phyloP scores from a whole-genome alignment of 2,888 invertebrate species.

The Itoplectis maculator region DNA sequence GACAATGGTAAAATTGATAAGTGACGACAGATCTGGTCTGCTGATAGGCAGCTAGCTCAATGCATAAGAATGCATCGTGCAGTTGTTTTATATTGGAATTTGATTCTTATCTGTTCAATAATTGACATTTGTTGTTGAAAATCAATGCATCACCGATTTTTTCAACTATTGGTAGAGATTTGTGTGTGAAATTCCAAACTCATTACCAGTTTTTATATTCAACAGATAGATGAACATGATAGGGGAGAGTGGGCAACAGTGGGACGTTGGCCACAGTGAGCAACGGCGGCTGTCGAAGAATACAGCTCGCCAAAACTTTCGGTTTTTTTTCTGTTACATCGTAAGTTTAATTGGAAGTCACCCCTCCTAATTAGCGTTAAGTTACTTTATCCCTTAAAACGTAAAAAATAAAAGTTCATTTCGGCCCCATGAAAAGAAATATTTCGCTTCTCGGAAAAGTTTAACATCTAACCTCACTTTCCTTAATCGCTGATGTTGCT shows the following conservation, averaged over 20 bases:
- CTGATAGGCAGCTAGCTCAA: neutral
- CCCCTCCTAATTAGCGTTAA: neutral
- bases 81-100: neutral
- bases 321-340: neutral
- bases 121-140: neutral
- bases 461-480: neutral
- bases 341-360: neutral
- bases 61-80: too few relatives aligned
- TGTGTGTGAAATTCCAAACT: neutral
- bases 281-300: neutral
- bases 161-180: constrained; percentile 1
- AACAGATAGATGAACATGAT: neutral
- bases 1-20: neutral
- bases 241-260: neutral
- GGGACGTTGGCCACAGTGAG: neutral
- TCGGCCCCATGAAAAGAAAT: neutral
- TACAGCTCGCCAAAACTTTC: neutral
- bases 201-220: too few relatives aligned
- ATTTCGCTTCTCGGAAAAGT: neutral
- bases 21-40: neutral
- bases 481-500: neutral
- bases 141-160: neutral
- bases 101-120: too few relatives aligned
- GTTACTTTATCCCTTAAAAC: neutral
- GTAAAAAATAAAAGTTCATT: neutral